phyloP scores from a whole-genome alignment of 2,113 vertebrate genomes.

The Numenius arquata region DNA sequence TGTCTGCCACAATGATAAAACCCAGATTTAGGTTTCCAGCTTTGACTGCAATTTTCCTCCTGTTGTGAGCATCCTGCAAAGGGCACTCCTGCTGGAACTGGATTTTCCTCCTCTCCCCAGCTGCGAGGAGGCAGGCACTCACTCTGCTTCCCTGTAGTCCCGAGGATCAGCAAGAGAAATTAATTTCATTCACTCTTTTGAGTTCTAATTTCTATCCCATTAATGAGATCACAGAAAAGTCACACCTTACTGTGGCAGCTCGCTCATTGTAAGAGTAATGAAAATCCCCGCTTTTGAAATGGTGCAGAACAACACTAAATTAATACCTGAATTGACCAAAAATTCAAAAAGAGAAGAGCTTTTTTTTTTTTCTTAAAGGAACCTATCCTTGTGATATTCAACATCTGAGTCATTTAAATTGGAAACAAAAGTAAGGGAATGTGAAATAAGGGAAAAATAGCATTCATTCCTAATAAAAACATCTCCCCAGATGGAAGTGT shows the following conservation, averaged over 20 bases:
- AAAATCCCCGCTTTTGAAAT: background rate
- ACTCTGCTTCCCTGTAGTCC: background rate
- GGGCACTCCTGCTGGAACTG: background rate
- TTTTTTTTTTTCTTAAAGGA: background rate
- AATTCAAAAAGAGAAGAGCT: background rate
- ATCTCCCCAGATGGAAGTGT: slow-evolving; percentile 33
- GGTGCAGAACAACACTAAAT: background rate
- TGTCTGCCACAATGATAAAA: background rate
- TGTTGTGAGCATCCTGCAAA: background rate
- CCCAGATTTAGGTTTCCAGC: background rate
- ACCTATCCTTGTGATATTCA: background rate
- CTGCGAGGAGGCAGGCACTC: background rate
- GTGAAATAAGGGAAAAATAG: background rate
- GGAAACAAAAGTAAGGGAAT: background rate
- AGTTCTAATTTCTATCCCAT: background rate
- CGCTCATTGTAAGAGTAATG: background rate
- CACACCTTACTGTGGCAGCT: background rate
- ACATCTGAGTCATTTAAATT: background rate
- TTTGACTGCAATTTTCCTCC: background rate
- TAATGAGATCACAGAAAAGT: background rate
- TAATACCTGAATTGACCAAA: background rate
- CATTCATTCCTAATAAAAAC: background rate
- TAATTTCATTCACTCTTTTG: background rate
- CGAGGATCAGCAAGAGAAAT: background rate
- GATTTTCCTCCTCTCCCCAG: background rate